Conservation (phyloP, 2,888 invertebrate genomes). For the Phania funesta region DNA sequence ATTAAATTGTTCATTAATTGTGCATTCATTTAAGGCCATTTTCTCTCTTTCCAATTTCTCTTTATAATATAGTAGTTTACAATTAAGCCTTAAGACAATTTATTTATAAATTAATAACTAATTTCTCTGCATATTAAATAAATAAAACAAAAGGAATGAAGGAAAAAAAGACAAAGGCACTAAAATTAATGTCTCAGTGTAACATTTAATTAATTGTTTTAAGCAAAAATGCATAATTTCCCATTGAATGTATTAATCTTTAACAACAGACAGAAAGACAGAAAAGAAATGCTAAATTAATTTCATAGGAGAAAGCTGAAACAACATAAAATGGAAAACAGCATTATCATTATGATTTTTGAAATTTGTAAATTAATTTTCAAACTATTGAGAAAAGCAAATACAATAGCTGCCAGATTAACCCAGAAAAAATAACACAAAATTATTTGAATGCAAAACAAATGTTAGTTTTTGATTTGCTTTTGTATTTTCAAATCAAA, state of each 20-base stretch:
- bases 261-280: not conserved
- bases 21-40: too few relatives aligned
- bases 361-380: not conserved
- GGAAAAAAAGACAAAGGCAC: too few relatives aligned
- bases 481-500: not conserved
- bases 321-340: not conserved
- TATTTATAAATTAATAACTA: too few relatives aligned
- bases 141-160: not conserved
- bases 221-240: too few relatives aligned
- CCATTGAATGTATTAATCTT: too few relatives aligned
- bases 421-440: not conserved
- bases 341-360: not conserved
- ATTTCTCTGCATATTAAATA: not conserved
- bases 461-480: not conserved
- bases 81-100: too few relatives aligned
- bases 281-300: not conserved
- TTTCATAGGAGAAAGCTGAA: constrained; percentile 6
- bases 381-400: not conserved
- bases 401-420: not conserved
- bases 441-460: not conserved
- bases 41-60: too few relatives aligned
- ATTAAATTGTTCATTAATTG: too few relatives aligned
- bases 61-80: too few relatives aligned
- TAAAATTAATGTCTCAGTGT: not conserved
- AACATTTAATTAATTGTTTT: not conserved